Base-by-base conservation (phyloP, 2,113 vertebrate species). In the Salvelinus fontinalis region DNA sequence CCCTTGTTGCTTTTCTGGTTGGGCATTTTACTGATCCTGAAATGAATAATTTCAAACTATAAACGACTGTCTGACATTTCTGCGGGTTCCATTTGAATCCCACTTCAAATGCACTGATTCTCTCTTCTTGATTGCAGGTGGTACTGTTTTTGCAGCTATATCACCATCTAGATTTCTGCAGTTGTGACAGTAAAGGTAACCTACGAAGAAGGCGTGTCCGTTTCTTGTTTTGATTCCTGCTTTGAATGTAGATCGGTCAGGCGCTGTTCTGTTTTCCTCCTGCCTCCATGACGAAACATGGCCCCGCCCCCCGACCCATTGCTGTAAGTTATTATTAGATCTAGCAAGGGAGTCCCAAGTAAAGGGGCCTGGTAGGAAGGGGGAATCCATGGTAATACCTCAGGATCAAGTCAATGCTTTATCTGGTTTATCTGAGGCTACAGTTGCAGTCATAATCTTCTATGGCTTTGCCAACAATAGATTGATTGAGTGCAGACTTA, bases 201-300 rank as follows among this genome's bases (percentile, higher is more conserved):
- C 85, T 85, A 90, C 90, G 87, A 81, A 86, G 94, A 95, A 95
- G 96, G 95, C 95, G 95, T 94, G 95, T 91, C 94, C 91, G 92
- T 75, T 75, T 90, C 92, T 96, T 97, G 96, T 97, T 97, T 96
- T 96, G 94, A 96, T 96, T 97, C 94, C 92, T 95, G 94, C 92
- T 89, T 92, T 86, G 85, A 88, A 85, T 70, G 64, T 64, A 87
- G 81, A 87, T 85, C 89, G 86, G 88, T 81, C 86, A 85, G 82
- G 87, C 89, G 73, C 85, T 22, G 59, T 22, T 22, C 59, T 84
- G 89, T 90, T 86, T 86, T 89, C 88, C 86, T 85, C 89, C 81
- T 78, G 81, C 86, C 80, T 83, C 90, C 49, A 80, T 94, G 91
- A 93, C 93, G 90, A 29, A 67, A 26, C 65, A 14, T 22, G 84